These are phyloP conservation scores for Cirrhinus molitorella DNA, from an alignment of 2,797 vertebrate genomes.

Conservation along the genomic window DNA sequence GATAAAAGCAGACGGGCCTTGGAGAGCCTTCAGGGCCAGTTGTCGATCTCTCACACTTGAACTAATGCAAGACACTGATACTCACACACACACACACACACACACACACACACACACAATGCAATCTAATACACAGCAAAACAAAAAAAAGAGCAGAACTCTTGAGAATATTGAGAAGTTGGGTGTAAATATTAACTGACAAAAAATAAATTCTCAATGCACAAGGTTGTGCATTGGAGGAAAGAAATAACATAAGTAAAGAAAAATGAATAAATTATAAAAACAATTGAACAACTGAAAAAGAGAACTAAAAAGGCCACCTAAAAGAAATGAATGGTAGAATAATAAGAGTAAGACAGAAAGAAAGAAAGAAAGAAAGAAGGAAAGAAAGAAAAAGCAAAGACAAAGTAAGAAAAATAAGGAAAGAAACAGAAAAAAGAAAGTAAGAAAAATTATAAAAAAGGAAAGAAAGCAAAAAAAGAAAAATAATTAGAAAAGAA, in stretches of 20 bases:
- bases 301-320: background rate
- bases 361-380: background rate
- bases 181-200: too few species aligned
- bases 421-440: background rate
- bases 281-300: background rate
- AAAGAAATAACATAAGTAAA: background rate
- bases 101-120: background rate
- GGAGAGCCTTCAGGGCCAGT: slow-evolving; percentile 51
- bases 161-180: background rate
- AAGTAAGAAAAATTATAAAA: too few species aligned
- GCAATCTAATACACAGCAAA: background rate
- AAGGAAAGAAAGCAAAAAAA: too few species aligned
- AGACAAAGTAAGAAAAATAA: background rate
- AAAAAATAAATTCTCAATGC: background rate
- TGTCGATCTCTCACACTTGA: background rate
- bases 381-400: slow-evolving; percentile 5
- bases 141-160: background rate
- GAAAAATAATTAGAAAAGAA: too few species aligned
- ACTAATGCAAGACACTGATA: background rate
- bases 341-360: background rate
- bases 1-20: slow-evolving; percentile 41
- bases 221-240: background rate
- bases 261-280: background rate
- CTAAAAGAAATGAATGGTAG: background rate
- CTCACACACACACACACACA: background rate